Base-by-base conservation (phyloP, 2,113 vertebrate genomes). In the Phalacrocorax pelagicus region DNA sequence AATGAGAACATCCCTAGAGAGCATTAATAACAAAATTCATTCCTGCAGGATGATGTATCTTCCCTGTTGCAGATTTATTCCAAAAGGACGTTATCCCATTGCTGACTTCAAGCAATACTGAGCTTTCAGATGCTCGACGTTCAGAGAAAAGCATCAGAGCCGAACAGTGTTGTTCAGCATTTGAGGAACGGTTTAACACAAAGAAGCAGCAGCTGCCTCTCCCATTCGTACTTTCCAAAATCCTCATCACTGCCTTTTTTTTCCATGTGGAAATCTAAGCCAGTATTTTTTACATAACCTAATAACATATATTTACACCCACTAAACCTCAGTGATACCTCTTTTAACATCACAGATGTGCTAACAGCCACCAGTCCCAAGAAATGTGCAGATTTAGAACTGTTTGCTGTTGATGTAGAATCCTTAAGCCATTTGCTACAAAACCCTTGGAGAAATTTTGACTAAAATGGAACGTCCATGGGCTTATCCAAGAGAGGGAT, bases 1-100 rank as follows among this genome's bases (percentile, higher is more conserved):
- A 93, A 86, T 44, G 34, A 90, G 73, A 91, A 36, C 36, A 78
- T 86, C 82, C 44, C 85, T 54, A 10, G 82, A 87, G 73, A 57
- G 47, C 55, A 51, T 94, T 82, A 95, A 66, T 46, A 96, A 88
- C 55, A 71, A 85, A 77, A 82, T 54, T 61, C 47, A 84, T 88
- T 81, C 69, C 70, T 75, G 77, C 10, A 94, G 77, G 59, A 59
- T 0, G 1, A 72, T 67, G 18, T 32, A 65, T 59, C 83, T 51
- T 80, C 46, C 32, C 27, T 42, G 65, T 29, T 79, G 62, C 57
- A 87, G 40, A 65, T 49, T 75, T 71, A 63, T 59, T n/a, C 62
- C 70, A 69, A 80, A 63, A 69, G 5, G 51, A 69, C 7, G 6
- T 58, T 42, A 77, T 72, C 63, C 47, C 2, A 4, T 46, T 85